Evolutionary conservation across 2,888 invertebrate genomes (phyloP), one percentile per base, ranked within the genome.

Genomic region (Lasioglossum calceatum): DNA sequence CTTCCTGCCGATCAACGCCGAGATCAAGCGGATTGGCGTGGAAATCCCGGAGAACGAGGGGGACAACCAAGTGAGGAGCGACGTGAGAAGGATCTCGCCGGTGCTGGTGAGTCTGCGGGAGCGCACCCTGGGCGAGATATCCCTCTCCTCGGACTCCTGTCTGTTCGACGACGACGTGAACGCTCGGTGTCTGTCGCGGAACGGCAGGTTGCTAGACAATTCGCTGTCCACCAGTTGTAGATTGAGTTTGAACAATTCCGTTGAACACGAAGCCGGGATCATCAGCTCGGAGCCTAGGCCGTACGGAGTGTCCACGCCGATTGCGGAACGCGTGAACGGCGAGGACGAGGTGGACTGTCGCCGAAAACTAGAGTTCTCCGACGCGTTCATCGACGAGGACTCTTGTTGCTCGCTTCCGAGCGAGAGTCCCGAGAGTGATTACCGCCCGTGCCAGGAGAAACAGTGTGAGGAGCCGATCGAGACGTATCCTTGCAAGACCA

Each of bases 81-180:
- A 95, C 64, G 92, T 94, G 19, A 92, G 94, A 50, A 92, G 95
- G 47, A 90, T 95, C 72, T 95, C 95, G 7, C 95, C 95, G 77
- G 93, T 95, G 23, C 87, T 94, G 84, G 94, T 95, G 36, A 94
- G 95, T 58, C 92, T 93, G 19, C 92, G 93, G 1, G 95, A 95
- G 77, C 92, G 95, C 3, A 95, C 95, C 0, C 89, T 95, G 1
- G 95, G 94, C 47, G 95, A 95, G 78, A 94, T 95, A 54, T 95
- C 94, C 0, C 87, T 95, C 27, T 94, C 94, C 12, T 81, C 91
- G 47, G 81, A 89, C 54, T 91, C 90, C 42, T 81, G 85, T 7
- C 72, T 87, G 10, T 86, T 90, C 85, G 83, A 82, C 14, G 87
- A 88, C 7, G 83, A 87, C 5, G 23, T 32, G 2, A 81, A 72